Conservation (phyloP, 1,140 invertebrate genomes). For the Mamestra configurata region DNA sequence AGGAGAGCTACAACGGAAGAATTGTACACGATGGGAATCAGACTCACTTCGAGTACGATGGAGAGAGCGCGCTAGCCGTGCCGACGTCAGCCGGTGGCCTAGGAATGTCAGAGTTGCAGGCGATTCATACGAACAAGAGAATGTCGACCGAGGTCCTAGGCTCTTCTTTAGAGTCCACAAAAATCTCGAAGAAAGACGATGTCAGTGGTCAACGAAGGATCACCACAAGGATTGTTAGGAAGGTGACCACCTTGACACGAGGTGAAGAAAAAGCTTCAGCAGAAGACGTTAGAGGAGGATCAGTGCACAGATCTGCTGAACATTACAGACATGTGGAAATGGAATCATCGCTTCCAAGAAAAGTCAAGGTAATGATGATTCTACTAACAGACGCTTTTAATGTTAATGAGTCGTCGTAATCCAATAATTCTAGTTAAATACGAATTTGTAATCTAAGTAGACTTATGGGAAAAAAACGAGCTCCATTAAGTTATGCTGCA, state of each 20-base stretch:
- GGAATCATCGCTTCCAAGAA: slow-evolving; percentile 87
- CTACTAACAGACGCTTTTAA: slow-evolving; percentile 4
- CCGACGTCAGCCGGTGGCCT: slow-evolving; percentile 79
- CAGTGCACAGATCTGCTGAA: slow-evolving; percentile 86
- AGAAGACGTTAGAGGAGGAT: slow-evolving; percentile 90
- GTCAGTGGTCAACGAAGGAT: slow-evolving; percentile 92
- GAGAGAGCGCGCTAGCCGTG: slow-evolving; percentile 79
- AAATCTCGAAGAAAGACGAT: slow-evolving; percentile 92
- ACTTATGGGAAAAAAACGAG: not conserved
- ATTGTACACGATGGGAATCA: slow-evolving; percentile 86
- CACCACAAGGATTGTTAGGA: slow-evolving; percentile 95
- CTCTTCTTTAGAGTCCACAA: slow-evolving; percentile 93
- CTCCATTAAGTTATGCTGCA: not conserved
- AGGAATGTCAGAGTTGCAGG: slow-evolving; percentile 89
- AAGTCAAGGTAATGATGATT: slow-evolving; percentile 88
- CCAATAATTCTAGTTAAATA: slow-evolving; percentile 3
- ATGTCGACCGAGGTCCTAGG: slow-evolving; percentile 95
- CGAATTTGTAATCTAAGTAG: slow-evolving; percentile 5
- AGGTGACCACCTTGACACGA: slow-evolving; percentile 96
- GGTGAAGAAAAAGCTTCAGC: slow-evolving; percentile 94
- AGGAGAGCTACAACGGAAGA: slow-evolving; percentile 83
- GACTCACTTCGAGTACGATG: slow-evolving; percentile 87
- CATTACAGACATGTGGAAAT: slow-evolving; percentile 85
- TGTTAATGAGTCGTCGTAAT: not conserved
- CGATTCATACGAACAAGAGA: slow-evolving; percentile 94